These are phyloP conservation scores for Aleiodes alternator DNA, from an alignment of 2,888 invertebrate genomes.

Conservation along the genomic window DNA sequence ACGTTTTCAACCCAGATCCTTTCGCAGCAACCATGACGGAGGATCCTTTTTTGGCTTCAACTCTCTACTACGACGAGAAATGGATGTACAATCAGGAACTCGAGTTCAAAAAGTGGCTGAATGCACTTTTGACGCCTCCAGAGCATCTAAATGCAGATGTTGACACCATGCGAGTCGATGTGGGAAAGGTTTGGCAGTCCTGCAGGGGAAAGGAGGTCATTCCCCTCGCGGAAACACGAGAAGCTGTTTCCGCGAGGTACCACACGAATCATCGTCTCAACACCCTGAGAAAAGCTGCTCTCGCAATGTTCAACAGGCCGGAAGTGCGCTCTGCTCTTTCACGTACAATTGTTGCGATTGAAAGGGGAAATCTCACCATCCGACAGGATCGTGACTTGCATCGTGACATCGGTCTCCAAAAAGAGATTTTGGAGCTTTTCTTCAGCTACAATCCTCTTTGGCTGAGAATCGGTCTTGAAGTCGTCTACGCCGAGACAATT, in stretches of 20 bases:
- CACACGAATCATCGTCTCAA: slow-evolving; percentile 82
- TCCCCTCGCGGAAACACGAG: slow-evolving; percentile 83
- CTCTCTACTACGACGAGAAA: slow-evolving; percentile 82
- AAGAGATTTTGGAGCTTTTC: slow-evolving; percentile 84
- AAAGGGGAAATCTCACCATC: slow-evolving; percentile 84
- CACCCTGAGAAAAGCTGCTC: slow-evolving; percentile 82
- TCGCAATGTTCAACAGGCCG: slow-evolving; percentile 80
- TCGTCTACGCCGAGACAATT: slow-evolving; percentile 86
- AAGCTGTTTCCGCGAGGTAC: slow-evolving; percentile 81
- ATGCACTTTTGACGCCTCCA: slow-evolving; percentile 86
- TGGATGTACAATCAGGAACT: slow-evolving; percentile 83
- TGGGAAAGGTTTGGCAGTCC: slow-evolving; percentile 86
- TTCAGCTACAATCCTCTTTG: slow-evolving; percentile 93
- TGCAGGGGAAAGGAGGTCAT: slow-evolving; percentile 82
- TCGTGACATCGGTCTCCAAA: slow-evolving; percentile 88
- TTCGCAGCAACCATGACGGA: slow-evolving; percentile 78
- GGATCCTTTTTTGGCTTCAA: slow-evolving; percentile 82
- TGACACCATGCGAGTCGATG: slow-evolving; percentile 81
- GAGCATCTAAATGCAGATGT: slow-evolving; percentile 78
- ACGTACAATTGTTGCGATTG: slow-evolving; percentile 84
- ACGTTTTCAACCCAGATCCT: slow-evolving; percentile 76
- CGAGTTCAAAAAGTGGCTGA: slow-evolving; percentile 88
- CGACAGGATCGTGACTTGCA: slow-evolving; percentile 88
- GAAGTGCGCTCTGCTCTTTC: slow-evolving; percentile 81
- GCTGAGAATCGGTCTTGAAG: slow-evolving; percentile 92